Base-by-base conservation (phyloP, 2,888 invertebrate species). In the Andricus curvator region DNA sequence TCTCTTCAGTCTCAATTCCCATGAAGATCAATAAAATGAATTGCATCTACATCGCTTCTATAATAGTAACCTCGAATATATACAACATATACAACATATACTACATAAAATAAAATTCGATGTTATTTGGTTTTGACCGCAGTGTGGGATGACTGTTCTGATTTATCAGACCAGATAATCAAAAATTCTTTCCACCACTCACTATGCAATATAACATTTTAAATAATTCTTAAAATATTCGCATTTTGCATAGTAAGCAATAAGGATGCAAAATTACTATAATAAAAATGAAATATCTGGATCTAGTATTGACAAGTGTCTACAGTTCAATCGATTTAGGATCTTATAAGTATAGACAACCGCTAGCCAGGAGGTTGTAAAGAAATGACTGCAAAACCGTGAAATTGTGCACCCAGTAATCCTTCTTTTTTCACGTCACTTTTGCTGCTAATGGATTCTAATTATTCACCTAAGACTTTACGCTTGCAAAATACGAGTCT, bases 401-500 rank as follows among this genome's bases (percentile, higher is more conserved):
- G 22, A 68, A 68, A 20, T 48, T 48, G 15, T 25, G 48, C 68
- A 22, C 15, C 48, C 44, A 48, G 15, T 48, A 29, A 68, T 68
- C 17, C 8, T 25, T 68, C 41, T 48, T 48, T 48, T 48, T 68
- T 68, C 44, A 48, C 68, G 29, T 68, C 48, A 48, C 48, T 68
- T 68, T 68, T 68, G 48, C 25, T 6, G 44, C 48, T 68, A 68
- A 68, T 68, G 29, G 68, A 17, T 15, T 29, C 68, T 68, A 68
- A 68, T 68, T 68, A 68, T 68, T 41, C 48, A 13, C 17, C 68
- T 20, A 25, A 48, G 20, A 68, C 44, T 68, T 48, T 48, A 68
- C 68, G 48, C 48, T 68, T 68, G 22, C 68, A 68, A 48, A 68
- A 68, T 17, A 68, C 48, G 48, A 48, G 48, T 20, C 51, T 68